These are phyloP conservation scores for Tyto alba DNA, from an alignment of 2,113 vertebrate species.

Conservation along the genomic window DNA sequence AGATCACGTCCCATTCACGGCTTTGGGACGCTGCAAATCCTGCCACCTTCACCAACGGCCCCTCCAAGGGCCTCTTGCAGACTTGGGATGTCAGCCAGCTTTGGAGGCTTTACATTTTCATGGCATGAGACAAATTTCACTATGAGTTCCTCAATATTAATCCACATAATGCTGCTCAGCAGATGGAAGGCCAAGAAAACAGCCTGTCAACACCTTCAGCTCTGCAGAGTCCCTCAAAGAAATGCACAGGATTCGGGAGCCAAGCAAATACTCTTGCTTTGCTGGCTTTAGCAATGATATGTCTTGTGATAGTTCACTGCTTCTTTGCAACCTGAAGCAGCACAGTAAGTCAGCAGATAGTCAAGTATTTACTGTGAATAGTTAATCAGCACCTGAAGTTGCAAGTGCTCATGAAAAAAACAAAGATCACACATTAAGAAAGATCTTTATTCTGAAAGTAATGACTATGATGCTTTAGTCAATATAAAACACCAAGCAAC, in stretches of 20 bases:
- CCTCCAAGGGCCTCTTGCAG: conserved; percentile 31
- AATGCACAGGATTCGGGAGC: background rate
- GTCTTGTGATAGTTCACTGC: background rate
- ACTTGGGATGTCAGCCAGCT: conserved; percentile 40
- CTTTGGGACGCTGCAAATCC: background rate
- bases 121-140: conserved; percentile 43
- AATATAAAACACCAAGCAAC: background rate
- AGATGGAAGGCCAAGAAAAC: background rate
- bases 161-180: background rate
- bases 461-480: background rate
- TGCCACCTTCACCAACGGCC: background rate
- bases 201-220: background rate
- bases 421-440: background rate
- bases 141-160: conserved; percentile 5
- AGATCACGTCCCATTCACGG: background rate
- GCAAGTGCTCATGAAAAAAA: background rate
- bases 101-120: conserved; percentile 30
- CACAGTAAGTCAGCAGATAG: background rate
- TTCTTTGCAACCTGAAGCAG: background rate
- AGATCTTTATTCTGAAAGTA: background rate
- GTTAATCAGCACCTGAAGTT: background rate
- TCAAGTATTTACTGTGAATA: background rate
- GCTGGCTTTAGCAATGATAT: background rate
- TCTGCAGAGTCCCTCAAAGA: background rate
- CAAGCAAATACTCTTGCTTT: background rate